These are phyloP conservation scores for Dryas iulia DNA, from an alignment of 1,140 invertebrate genomes.

Conservation along the genomic window DNA sequence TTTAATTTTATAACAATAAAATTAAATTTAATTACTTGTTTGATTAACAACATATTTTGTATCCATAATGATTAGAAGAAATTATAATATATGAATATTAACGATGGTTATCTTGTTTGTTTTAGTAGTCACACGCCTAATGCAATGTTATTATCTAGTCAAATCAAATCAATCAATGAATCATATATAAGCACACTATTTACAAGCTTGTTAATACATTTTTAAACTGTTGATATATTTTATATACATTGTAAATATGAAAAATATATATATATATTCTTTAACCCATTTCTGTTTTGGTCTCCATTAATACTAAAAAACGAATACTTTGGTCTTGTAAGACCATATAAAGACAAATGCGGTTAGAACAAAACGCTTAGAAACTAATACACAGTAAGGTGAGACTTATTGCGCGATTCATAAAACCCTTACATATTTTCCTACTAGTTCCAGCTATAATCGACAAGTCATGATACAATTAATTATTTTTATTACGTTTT, in stretches of 20 bases:
- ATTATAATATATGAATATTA: slow-evolving; percentile 3
- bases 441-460: no score
- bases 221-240: no score
- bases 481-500: no score
- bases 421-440: no score
- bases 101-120: background rate
- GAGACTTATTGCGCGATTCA: no score
- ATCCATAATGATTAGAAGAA: slow-evolving; percentile 10
- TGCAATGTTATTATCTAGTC: background rate
- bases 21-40: background rate
- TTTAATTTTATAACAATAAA: background rate
- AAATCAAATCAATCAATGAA: background rate
- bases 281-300: no score
- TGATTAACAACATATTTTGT: background rate
- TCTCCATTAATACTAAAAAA: background rate
- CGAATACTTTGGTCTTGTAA: background rate
- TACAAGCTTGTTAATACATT: no score
- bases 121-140: background rate
- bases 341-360: background rate
- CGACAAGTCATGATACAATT: no score
- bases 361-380: background rate
- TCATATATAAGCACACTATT: no score
- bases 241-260: no score
- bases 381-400: background rate
- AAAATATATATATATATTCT: background rate